A percentile compares a stretch with the other conserved stretches of the same genome.
Conservation (phyloP, 2,113 vertebrate genomes). For the Cebus imitator region DNA sequence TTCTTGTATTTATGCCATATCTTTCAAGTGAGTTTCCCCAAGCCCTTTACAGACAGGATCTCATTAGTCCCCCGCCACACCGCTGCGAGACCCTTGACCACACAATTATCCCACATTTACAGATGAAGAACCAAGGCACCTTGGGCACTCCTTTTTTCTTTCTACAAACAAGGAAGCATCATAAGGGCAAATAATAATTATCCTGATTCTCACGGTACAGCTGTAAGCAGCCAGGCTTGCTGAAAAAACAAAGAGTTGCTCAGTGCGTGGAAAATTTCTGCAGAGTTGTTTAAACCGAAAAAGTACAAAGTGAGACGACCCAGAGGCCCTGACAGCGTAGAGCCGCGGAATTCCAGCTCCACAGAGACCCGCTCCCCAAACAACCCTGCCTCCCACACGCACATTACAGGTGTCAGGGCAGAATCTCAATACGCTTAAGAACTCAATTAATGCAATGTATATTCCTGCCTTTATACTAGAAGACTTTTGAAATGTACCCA, state of each 20-base stretch:
- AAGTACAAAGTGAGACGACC: neutral
- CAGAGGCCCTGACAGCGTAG: neutral
- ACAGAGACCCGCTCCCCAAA: neutral
- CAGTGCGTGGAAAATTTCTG: neutral
- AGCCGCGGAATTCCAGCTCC: neutral
- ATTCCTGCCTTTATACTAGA: neutral
- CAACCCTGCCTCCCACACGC: neutral
- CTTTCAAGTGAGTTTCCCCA: slow-evolving; percentile 33
- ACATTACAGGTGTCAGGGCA: fast-evolving
- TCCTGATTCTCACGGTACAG: neutral
- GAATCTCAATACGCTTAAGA: neutral
- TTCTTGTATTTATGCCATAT: neutral
- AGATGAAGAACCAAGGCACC: neutral
- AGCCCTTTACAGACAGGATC: neutral
- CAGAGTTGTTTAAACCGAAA: neutral
- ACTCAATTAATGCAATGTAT: neutral
- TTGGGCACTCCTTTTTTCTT: fast-evolving
- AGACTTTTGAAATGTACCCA: neutral
- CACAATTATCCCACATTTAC: slow-evolving; percentile 18
- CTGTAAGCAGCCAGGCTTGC: neutral
- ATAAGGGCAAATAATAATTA: neutral
- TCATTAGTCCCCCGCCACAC: slow-evolving; percentile 8
- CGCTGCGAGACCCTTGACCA: neutral
- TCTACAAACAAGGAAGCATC: neutral
- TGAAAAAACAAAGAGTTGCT: neutral